Conservation (phyloP, 1,140 invertebrate species). For the Drosophila melanica region DNA sequence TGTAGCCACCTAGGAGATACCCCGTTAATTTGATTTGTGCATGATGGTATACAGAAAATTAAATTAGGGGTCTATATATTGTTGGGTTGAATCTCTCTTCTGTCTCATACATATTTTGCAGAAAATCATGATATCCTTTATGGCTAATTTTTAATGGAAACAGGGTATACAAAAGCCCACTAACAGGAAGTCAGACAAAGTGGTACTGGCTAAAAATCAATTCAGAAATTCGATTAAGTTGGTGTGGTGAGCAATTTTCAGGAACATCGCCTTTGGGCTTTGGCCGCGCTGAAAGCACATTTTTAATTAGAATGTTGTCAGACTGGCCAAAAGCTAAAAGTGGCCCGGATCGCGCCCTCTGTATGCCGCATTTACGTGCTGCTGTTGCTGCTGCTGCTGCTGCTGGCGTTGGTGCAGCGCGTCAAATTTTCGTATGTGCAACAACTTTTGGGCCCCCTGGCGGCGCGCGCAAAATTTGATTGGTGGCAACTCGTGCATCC, state of each 20-base stretch:
- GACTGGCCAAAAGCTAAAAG: constrained; percentile 5
- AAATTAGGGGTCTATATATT: too few relatives aligned
- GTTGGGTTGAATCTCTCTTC: too few relatives aligned
- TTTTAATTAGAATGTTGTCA: constrained; percentile 42
- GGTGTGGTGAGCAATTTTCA: constrained; percentile 14
- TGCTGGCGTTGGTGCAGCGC: too few relatives aligned
- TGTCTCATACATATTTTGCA: too few relatives aligned
- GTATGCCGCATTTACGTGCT: background rate
- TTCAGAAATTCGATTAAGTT: constrained; percentile 29
- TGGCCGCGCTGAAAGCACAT: constrained; percentile 1
- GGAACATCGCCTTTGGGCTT: constrained; percentile 14
- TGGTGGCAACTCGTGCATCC: background rate
- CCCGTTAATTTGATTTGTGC: too few relatives aligned
- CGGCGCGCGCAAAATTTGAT: background rate
- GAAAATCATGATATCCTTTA: too few relatives aligned
- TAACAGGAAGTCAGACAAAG: background rate
- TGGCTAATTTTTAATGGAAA: too few relatives aligned
- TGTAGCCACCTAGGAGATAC: too few relatives aligned
- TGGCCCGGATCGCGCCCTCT: constrained; percentile 3
- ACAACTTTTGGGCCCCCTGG: background rate
- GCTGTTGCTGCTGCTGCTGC: too few relatives aligned
- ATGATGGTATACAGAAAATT: too few relatives aligned
- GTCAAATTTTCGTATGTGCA: background rate
- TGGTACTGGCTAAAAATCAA: constrained; percentile 14
- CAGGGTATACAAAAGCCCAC: too few relatives aligned